Percentiles rank a stretch among this genome's conserved stretches.
These are phyloP conservation scores for Drosophila putrida DNA, from an alignment of 2,888 invertebrate species.

Conservation along the genomic window DNA sequence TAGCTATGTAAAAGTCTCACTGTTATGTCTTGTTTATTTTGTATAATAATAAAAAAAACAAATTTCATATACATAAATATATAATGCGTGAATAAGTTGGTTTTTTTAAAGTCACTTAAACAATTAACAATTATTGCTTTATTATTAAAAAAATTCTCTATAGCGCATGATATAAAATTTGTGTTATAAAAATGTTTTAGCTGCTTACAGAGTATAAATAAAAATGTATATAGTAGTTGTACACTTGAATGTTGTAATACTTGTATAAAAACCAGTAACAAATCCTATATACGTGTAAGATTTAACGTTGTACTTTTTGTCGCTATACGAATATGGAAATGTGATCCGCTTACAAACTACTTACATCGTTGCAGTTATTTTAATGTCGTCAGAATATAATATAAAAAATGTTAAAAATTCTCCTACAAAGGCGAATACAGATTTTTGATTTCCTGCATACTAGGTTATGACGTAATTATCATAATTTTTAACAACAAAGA, in stretches of 20 bases:
- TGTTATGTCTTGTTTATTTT: too few species aligned
- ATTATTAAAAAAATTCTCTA: constrained; percentile 18
- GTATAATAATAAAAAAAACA: too few species aligned
- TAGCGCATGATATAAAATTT: constrained; percentile 5
- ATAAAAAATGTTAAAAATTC: constrained; percentile 23
- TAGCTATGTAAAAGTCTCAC: too few species aligned
- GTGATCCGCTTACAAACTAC: constrained; percentile 23
- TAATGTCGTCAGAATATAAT: constrained; percentile 15
- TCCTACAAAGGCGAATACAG: constrained; percentile 1
- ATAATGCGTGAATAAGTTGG: not conserved
- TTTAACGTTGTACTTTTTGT: constrained; percentile 49
- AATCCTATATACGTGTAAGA: constrained; percentile 40
- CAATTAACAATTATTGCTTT: constrained; percentile 28
- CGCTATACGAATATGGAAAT: constrained; percentile 37
- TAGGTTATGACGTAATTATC: not conserved
- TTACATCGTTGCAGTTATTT: not conserved
- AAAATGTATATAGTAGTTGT: constrained; percentile 6
- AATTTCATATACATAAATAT: not conserved
- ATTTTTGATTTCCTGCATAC: constrained; percentile 10
- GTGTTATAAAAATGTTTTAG: constrained; percentile 4
- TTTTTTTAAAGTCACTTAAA: constrained; percentile 23
- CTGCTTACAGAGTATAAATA: constrained; percentile 13
- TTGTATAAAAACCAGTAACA: constrained; percentile 49
- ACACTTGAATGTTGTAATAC: constrained; percentile 53
- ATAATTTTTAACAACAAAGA: not conserved